phyloP scores from a whole-genome alignment of 2,797 vertebrate species.

The Tinamus major region DNA sequence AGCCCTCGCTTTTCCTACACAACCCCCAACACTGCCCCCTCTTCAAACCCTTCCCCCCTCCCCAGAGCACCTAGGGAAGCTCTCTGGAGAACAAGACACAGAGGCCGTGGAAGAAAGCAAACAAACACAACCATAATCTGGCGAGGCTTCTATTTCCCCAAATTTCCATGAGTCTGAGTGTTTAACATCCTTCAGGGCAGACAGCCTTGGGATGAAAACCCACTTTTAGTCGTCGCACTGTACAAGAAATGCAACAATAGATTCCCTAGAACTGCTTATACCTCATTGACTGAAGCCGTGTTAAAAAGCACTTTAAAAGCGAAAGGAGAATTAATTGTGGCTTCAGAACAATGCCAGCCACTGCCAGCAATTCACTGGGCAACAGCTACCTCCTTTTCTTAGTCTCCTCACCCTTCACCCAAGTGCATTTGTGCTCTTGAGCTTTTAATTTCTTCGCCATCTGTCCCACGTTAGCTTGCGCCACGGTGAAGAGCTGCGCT shows the following conservation, averaged over 20 bases:
- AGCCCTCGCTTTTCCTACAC: neutral
- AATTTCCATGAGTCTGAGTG: neutral
- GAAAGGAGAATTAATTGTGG: neutral
- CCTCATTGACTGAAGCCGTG: neutral
- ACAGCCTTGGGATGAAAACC: neutral
- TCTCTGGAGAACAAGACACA: neutral
- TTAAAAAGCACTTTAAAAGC: neutral
- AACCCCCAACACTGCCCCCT: neutral
- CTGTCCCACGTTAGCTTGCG: conserved; percentile 33
- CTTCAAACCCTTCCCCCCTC: neutral
- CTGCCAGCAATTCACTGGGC: neutral
- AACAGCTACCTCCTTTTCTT: conserved; percentile 1
- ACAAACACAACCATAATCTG: neutral
- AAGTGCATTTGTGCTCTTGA: conserved; percentile 36
- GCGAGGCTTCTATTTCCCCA: neutral
- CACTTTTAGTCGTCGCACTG: neutral
- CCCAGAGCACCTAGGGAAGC: neutral
- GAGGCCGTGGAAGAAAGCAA: neutral
- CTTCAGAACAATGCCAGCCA: neutral
- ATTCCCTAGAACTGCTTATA: neutral
- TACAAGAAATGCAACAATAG: neutral
- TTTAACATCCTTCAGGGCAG: neutral
- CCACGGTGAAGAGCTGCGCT: conserved; percentile 4
- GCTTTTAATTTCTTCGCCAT: conserved; percentile 47
- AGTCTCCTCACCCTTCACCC: conserved; percentile 22